Percentiles rank a stretch among this genome's conserved stretches.
Conservation (phyloP, 2,113 vertebrate species). For the Megaptera novaeangliae region DNA sequence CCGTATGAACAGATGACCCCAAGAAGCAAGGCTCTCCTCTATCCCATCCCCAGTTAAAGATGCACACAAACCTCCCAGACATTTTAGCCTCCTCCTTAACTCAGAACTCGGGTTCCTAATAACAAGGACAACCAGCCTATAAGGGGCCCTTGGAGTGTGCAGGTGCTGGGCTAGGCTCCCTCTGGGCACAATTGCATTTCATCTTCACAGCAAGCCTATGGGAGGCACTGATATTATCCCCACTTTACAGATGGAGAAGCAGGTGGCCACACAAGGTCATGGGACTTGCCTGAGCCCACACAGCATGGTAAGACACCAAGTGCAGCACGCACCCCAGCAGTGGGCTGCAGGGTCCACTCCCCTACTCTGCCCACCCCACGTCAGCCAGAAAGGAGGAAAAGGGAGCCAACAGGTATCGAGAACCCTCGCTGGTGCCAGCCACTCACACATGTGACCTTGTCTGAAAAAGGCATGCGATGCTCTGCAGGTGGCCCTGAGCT, state of each 20-base stretch:
- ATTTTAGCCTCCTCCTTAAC: background rate
- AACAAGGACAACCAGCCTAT: accelerated
- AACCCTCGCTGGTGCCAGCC: background rate
- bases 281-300: background rate
- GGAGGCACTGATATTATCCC: background rate
- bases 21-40: background rate
- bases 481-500: background rate
- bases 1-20: background rate
- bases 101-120: background rate
- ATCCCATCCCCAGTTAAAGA: background rate
- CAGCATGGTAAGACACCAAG: background rate
- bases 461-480: background rate
- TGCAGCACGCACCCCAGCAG: accelerated
- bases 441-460: accelerated
- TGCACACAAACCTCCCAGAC: background rate
- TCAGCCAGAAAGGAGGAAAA: background rate
- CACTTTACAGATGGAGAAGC: background rate
- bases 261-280: background rate
- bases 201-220: accelerated
- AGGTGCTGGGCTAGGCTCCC: background rate
- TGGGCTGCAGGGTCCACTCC: accelerated
- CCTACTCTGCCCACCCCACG: background rate
- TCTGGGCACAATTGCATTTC: accelerated
- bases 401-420: background rate
- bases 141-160: accelerated